phyloP scores from a whole-genome alignment of 2,113 vertebrate genomes.

The Ancistrus triradiatus region DNA sequence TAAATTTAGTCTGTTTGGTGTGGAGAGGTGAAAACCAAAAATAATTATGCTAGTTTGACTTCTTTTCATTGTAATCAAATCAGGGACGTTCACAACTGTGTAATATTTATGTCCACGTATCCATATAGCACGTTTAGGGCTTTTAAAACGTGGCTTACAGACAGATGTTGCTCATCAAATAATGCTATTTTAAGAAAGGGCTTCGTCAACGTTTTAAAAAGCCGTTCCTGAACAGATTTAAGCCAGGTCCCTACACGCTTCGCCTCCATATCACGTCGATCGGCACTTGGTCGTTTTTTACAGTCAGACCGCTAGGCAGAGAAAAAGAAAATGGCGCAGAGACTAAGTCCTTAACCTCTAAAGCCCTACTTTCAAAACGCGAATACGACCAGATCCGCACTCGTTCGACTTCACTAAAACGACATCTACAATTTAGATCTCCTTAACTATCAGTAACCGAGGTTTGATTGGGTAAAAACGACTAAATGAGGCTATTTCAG shows the following conservation, averaged over 20 bases:
- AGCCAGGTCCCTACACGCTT: slow-evolving; percentile 36
- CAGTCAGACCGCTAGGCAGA: slow-evolving; percentile 72
- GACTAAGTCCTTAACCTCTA: slow-evolving; percentile 99
- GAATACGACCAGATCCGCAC: slow-evolving; percentile 51
- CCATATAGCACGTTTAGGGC: no score
- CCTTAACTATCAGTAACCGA: slow-evolving; percentile 38
- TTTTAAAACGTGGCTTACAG: no score
- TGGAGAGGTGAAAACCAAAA: no score
- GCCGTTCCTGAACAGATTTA: no score
- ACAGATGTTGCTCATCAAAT: no score
- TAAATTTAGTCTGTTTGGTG: no score
- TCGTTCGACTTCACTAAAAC: slow-evolving; percentile 17
- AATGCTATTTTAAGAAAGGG: no score
- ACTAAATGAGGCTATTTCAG: slow-evolving; percentile 52
- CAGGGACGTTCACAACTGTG: no score
- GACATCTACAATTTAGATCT: slow-evolving; percentile 52
- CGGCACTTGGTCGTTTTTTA: slow-evolving; percentile 57
- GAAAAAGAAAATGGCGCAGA: slow-evolving; percentile 99
- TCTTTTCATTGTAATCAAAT: no score
- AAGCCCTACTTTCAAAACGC: slow-evolving; percentile 88
- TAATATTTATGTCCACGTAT: no score
- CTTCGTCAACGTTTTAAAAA: no score
- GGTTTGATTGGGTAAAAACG: slow-evolving; percentile 11
- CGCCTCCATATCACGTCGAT: slow-evolving; percentile 56
- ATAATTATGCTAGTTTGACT: no score